Conservation (phyloP, 2,113 vertebrate genomes). For the Ancistrus triradiatus region DNA sequence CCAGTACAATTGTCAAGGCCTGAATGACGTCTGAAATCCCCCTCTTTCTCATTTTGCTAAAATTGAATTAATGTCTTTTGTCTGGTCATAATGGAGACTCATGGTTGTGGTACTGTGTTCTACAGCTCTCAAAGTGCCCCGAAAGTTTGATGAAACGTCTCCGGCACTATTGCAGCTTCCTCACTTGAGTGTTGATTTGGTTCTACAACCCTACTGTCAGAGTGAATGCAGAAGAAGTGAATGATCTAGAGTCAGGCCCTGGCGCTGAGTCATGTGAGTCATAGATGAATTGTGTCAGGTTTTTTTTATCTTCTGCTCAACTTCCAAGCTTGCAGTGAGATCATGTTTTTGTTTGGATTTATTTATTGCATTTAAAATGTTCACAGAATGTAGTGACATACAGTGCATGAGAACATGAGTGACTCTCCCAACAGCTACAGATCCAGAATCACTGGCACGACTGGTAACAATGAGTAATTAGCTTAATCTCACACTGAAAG, state of each 20-base stretch:
- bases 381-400: no score
- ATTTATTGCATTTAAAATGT: no score
- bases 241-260: conserved; percentile 46
- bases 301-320: background rate
- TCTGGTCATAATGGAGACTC: conserved; percentile 48
- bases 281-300: background rate
- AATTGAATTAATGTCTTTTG: conserved; percentile 66
- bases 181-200: conserved; percentile 1
- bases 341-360: background rate
- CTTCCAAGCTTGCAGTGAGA: background rate
- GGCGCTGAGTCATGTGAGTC: no score
- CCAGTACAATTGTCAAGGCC: conserved; percentile 65
- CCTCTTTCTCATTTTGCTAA: conserved; percentile 56
- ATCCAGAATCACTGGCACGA: no score
- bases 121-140: conserved; percentile 46
- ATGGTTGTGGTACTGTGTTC: conserved; percentile 35
- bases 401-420: no score
- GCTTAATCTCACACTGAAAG: no score
- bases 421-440: no score
- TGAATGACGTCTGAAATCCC: conserved; percentile 51
- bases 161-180: background rate
- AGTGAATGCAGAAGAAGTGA: conserved; percentile 57
- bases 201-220: conserved; percentile 33
- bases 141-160: conserved; percentile 56
- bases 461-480: no score